A percentile compares a stretch with the other conserved stretches of the same genome.
These are phyloP conservation scores for Apotomis turbidana DNA, from an alignment of 2,888 invertebrate genomes.

Conservation along the genomic window DNA sequence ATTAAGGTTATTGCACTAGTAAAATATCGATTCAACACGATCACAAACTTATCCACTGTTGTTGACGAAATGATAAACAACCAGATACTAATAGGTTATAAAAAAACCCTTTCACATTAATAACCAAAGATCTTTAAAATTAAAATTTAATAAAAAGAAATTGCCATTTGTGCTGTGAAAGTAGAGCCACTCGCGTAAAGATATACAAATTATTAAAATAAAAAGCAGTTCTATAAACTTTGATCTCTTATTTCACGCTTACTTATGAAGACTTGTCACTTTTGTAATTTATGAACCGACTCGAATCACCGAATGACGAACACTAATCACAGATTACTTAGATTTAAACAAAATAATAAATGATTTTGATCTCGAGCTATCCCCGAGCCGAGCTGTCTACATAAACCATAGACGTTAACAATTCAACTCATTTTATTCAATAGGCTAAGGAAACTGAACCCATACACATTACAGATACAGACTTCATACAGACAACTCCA, in stretches of 20 bases:
- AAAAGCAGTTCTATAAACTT: conserved; percentile 1
- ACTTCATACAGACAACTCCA: too few species aligned
- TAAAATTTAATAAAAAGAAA: conserved; percentile 16
- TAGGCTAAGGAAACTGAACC: neutral
- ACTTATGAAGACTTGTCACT: conserved; percentile 10
- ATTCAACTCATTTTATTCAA: neutral
- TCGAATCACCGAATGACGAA: conserved; percentile 32
- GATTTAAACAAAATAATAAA: conserved; percentile 39
- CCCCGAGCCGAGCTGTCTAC: conserved; percentile 23
- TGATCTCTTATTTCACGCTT: neutral
- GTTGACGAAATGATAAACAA: conserved; percentile 60
- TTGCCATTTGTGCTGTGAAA: conserved; percentile 36
- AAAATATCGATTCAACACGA: conserved; percentile 67
- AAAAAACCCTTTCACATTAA: conserved; percentile 54
- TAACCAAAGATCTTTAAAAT: neutral
- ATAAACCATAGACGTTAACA: neutral
- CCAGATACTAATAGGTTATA: conserved; percentile 56
- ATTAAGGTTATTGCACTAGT: conserved; percentile 57
- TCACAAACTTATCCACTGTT: conserved; percentile 58
- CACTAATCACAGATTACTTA: conserved; percentile 27
- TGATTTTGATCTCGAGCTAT: conserved; percentile 33
- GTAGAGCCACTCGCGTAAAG: conserved; percentile 34
- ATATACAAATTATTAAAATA: conserved; percentile 25
- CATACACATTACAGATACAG: neutral
- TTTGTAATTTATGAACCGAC: conserved; percentile 11